Evolutionary conservation across 2,797 vertebrate species (phyloP).

Genomic region (Alcedo quadribrachys): DNA sequence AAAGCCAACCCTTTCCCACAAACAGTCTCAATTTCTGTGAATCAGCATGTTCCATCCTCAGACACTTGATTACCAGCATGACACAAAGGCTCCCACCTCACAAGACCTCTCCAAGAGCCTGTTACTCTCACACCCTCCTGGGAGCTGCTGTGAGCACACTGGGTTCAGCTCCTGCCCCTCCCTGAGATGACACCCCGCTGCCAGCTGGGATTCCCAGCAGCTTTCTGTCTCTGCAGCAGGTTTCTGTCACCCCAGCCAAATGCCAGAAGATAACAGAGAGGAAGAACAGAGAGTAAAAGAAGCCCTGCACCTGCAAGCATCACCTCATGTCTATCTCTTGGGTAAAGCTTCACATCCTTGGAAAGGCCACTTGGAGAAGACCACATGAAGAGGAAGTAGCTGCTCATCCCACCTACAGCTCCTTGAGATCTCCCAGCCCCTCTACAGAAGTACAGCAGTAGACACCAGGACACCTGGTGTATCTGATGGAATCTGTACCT

Average conservation of each 20-base stretch:
- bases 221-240: background rate
- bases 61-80: background rate
- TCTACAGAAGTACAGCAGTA: background rate
- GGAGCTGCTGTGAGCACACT: accelerated
- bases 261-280: background rate
- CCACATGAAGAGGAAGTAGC: background rate
- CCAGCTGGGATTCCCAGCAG: background rate
- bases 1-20: conserved; percentile 59
- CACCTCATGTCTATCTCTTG: background rate
- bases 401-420: background rate
- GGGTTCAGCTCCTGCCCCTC: background rate
- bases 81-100: conserved; percentile 8
- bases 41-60: conserved; percentile 37
- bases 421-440: background rate
- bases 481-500: too few species aligned
- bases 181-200: background rate
- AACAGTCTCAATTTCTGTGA: conserved; percentile 45
- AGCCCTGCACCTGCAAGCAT: background rate
- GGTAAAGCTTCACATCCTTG: background rate
- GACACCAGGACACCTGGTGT: background rate
- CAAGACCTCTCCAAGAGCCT: background rate
- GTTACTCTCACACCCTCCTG: background rate
- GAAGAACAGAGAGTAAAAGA: background rate
- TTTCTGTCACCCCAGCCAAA: background rate
- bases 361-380: background rate